These are phyloP conservation scores for Pipistrellus pipistrellus DNA, from an alignment of 2,797 vertebrate genomes.

Conservation along the genomic window DNA sequence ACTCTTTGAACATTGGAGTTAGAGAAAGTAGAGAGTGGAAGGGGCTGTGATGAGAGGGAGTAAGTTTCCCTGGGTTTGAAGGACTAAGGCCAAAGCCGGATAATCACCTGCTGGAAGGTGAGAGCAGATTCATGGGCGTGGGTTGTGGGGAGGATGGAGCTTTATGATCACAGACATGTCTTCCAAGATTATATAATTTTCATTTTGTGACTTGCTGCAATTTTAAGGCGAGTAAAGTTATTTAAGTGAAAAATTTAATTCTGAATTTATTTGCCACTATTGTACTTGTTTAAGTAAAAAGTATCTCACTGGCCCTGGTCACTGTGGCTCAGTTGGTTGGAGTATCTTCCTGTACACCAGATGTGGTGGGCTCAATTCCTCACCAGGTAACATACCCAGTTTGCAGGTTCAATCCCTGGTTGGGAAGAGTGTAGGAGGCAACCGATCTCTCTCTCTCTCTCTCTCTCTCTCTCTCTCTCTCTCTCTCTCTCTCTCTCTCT, in stretches of 20 bases:
- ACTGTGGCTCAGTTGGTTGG: not conserved
- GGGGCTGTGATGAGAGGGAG: not conserved
- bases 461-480: too few relatives aligned
- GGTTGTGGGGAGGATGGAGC: not conserved
- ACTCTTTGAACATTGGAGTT: not conserved
- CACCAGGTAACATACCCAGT: not conserved
- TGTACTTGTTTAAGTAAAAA: not conserved
- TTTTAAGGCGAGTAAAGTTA: conserved; percentile 40
- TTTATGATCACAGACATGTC: not conserved
- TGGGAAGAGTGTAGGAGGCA: not conserved
- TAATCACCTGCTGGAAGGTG: not conserved
- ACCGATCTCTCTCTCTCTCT: not conserved
- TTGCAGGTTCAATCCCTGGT: not conserved
- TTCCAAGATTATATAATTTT: not conserved
- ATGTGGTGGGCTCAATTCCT: not conserved
- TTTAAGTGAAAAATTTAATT: not conserved
- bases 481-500: too few relatives aligned
- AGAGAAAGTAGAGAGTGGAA: not conserved
- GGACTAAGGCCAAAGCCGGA: not conserved
- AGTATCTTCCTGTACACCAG: not conserved
- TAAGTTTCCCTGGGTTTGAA: not conserved
- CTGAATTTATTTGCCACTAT: conserved; percentile 29
- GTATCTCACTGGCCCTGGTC: not conserved
- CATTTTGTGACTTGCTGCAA: conserved; percentile 52
- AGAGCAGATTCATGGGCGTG: not conserved